Percentiles rank a stretch among this genome's conserved stretches.
These are phyloP conservation scores for Plagodis dolabraria DNA, from an alignment of 2,888 invertebrate genomes.

Conservation along the genomic window DNA sequence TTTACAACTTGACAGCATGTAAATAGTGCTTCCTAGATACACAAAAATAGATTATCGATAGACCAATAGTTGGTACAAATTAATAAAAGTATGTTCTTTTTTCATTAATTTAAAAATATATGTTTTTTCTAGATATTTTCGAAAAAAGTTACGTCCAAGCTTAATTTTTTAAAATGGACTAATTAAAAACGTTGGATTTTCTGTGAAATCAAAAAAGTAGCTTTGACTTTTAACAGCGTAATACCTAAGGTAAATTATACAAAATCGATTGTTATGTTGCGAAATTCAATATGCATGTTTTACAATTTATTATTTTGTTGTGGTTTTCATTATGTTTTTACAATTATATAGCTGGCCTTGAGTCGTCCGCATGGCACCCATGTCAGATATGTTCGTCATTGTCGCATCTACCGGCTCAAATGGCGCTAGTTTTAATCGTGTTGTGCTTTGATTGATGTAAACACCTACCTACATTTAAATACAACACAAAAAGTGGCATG, in stretches of 20 bases:
- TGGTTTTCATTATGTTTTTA: slow-evolving; percentile 24
- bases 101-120: too few relatives aligned
- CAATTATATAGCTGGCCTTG: slow-evolving; percentile 29
- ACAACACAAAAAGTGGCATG: too few relatives aligned
- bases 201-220: neutral
- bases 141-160: too few relatives aligned
- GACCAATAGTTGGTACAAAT: too few relatives aligned
- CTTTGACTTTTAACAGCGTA: neutral
- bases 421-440: neutral
- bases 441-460: neutral
- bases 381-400: slow-evolving; percentile 27
- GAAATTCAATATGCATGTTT: too few relatives aligned
- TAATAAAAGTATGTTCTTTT: too few relatives aligned
- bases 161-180: neutral
- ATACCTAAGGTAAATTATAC: neutral
- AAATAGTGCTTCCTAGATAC: too few relatives aligned
- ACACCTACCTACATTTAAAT: too few relatives aligned
- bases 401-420: slow-evolving; percentile 14
- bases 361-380: slow-evolving; percentile 17
- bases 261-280: slow-evolving; percentile 17
- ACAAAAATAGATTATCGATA: too few relatives aligned
- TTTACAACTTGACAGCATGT: too few relatives aligned
- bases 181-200: neutral
- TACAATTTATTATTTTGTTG: slow-evolving; percentile 3
- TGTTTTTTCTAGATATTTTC: too few relatives aligned